Percentiles rank a stretch among this genome's conserved stretches.
phyloP scores from a whole-genome alignment of 2,113 vertebrate genomes.

The Neomonachus schauinslandi region DNA sequence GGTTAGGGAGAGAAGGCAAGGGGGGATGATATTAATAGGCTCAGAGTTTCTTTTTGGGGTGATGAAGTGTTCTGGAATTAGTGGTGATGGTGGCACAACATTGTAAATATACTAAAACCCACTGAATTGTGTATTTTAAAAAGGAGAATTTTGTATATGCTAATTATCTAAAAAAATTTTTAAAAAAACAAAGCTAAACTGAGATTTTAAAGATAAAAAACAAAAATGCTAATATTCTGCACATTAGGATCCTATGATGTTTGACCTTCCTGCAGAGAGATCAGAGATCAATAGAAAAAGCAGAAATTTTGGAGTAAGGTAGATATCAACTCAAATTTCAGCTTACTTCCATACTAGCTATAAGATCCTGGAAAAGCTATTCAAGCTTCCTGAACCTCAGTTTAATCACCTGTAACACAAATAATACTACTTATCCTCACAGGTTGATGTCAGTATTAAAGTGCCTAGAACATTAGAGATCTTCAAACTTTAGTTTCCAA shows the following conservation, averaged over 20 bases:
- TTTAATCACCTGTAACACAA: constrained; percentile 49
- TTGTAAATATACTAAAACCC: not conserved
- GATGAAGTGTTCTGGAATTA: constrained; percentile 35
- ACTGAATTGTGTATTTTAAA: not conserved
- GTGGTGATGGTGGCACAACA: not conserved
- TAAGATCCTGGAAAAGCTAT: not conserved
- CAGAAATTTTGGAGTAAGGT: not conserved
- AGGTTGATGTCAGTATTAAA: not conserved
- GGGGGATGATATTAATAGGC: not conserved
- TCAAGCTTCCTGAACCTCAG: not conserved
- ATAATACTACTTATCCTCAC: not conserved
- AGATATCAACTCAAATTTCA: constrained; percentile 52
- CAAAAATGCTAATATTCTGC: not conserved
- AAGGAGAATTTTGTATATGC: not conserved
- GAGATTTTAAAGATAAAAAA: constrained; percentile 41
- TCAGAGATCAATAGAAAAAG: not conserved
- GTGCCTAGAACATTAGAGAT: not conserved
- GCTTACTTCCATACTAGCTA: not conserved
- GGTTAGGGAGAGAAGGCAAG: not conserved
- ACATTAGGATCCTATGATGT: constrained; percentile 5
- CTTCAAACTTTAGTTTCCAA: not conserved
- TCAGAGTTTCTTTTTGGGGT: not conserved
- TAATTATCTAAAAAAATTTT: not conserved
- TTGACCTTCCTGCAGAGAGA: not conserved
- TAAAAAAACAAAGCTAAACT: not conserved